Evolutionary conservation across 1,140 invertebrate genomes (phyloP), one percentile per base, ranked within the genome.

Genomic region (Acromyrmex echinatior): DNA sequence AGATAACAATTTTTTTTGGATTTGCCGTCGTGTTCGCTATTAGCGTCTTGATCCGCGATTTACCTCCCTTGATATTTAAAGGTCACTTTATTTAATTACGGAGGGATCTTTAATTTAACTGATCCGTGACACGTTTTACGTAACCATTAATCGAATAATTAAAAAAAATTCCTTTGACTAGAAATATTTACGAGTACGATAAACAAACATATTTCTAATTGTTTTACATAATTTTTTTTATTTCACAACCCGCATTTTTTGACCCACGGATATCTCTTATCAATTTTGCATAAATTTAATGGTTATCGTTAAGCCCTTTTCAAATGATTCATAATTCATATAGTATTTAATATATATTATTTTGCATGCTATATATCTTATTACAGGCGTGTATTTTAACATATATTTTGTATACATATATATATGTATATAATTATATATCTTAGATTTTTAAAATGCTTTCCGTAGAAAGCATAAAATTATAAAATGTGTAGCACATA

Each of bases 11-110:
- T 79, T 79, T 78, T 78, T 63, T 79, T 79, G 16, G 39, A 21
- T 9, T 18, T 12, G 39, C 10, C 25, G n/a, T 45, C 35, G 53
- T n/a, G 56, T 77, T 35, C 58, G n/a, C 25, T 74, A 82, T 82
- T 82, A 60, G 56, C 68, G 12, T 82, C 39, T 84, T 21, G 70
- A 63, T 62, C 39, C 70, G 39, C 80, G 80, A 58, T 60, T 60
- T 82, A 74, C n/a, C 39, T n/a, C n/a, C 39, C 9, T 18, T 74
- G 80, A 45, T 84, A 76, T 76, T 76, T 84, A 74, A 84, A 84
- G 70, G 80, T 84, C 80, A 62, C 28, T 84, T 63, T 74, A 84
- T 84, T 63, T 63, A 84, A 84, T 84, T 51, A 62, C 66, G 16
- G 9, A 76, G 16, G n/a, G 35, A 39, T 65, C 71, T 62, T 84